Conservation (phyloP, 1,140 invertebrate genomes). For the Polypedilum pembai region DNA sequence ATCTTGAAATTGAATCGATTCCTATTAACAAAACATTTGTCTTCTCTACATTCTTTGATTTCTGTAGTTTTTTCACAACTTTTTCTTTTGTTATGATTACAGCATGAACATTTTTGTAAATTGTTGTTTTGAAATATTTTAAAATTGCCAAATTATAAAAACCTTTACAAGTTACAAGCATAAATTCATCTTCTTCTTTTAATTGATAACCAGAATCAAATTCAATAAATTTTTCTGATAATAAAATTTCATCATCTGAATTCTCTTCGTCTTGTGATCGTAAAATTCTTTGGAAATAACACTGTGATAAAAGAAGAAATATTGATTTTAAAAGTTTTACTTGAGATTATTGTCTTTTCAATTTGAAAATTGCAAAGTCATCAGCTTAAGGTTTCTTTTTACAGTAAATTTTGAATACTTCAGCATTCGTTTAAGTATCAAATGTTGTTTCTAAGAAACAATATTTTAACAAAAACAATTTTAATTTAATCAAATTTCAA, state of each 20-base stretch:
- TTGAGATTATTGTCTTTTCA: no score
- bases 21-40: conserved; percentile 52
- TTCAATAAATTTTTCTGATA: conserved; percentile 34
- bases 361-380: no score
- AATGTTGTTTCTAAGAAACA: no score
- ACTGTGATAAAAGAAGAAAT: conserved; percentile 36
- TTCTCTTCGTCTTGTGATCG: conserved; percentile 36
- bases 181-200: not conserved
- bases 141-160: not conserved
- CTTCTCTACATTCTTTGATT: not conserved
- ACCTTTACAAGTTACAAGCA: not conserved
- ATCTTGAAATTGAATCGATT: conserved; percentile 60
- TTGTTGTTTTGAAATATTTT: conserved; percentile 30
- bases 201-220: not conserved
- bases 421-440: no score
- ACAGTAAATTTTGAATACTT: no score
- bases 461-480: no score
- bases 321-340: no score
- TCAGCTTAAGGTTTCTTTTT: no score
- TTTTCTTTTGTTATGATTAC: conserved; percentile 34
- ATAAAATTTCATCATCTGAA: conserved; percentile 47
- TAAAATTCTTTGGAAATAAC: conserved; percentile 49
- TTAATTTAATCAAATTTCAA: no score
- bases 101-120: conserved; percentile 40
- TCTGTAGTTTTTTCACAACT: conserved; percentile 32